Evolutionary conservation across 2,113 vertebrate species (phyloP), one percentile per base, ranked within the genome.

Genomic region (Ascaphus truei): DNA sequence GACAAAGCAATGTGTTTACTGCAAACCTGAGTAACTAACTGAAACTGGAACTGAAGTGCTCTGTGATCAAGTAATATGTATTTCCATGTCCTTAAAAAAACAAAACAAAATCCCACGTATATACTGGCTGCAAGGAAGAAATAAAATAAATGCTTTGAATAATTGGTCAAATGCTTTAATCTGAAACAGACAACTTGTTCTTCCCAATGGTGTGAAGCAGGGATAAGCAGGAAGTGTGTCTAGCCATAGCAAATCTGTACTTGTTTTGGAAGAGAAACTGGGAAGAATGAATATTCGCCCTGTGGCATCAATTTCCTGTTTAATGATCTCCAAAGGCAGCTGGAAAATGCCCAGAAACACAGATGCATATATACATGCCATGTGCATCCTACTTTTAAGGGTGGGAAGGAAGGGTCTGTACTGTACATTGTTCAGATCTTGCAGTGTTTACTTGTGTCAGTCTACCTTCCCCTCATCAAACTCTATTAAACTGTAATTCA

Each of bases 241-340:
- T 82, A 78, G 85, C 83, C 86, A 45, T 73, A 63, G 86, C 85
- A 83, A 72, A 85, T 78, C 84, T 75, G 82, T 43, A 75, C 79
- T 83, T 79, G 81, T 83, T 81, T 74, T 72, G 75, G 79, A 72
- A 82, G 76, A 73, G 50, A 76, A 75, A 79, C 76, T 22, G 22
- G 72, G 73, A 76, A 77, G 81, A 75, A 81, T 71, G 81, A 84
- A 71, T 84, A 73, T 80, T 83, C 86, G 83, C 83, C 88, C 86
- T 57, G 75, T 84, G 83, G 88, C 82, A 86, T 71, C 84, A 73
- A 87, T 86, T 93, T 95, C 92, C 93, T 92, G 88, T 76, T 74
- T 73, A 76, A 78, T 78, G 43, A 77, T 83, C 77, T 84, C 81
- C 75, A 78, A 82, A 82, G 15, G 73, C 76, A 82, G 79, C 83